These are phyloP conservation scores for Galeopsomyia nigrocyanea DNA, from an alignment of 2,888 invertebrate species.

Conservation along the genomic window DNA sequence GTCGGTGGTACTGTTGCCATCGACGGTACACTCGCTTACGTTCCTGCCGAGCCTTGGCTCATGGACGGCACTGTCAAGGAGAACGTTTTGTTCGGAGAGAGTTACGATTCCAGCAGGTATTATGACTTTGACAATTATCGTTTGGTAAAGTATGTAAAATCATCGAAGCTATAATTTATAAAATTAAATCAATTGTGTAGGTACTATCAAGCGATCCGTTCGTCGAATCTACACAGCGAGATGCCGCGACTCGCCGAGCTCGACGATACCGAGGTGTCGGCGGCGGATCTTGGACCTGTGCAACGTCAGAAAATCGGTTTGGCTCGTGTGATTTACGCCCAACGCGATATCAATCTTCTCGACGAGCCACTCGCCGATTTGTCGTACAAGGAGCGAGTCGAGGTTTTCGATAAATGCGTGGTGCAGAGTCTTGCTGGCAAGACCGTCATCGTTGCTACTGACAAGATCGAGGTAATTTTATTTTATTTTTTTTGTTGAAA, in stretches of 20 bases:
- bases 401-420: slow-evolving; percentile 54
- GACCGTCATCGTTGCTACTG: slow-evolving; percentile 54
- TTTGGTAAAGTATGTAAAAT: too few relatives aligned
- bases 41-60: slow-evolving; percentile 73
- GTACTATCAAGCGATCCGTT: slow-evolving; percentile 70
- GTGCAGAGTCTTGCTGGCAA: slow-evolving; percentile 49
- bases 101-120: slow-evolving; percentile 69
- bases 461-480: slow-evolving; percentile 50
- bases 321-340: slow-evolving; percentile 71
- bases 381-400: slow-evolving; percentile 47
- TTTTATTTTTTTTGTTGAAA: too few relatives aligned
- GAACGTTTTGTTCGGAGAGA: slow-evolving; percentile 74
- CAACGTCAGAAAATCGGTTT: slow-evolving; percentile 71
- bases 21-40: slow-evolving; percentile 70
- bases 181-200: too few relatives aligned
- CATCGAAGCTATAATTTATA: too few relatives aligned
- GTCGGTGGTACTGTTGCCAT: slow-evolving; percentile 66
- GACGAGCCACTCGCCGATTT: slow-evolving; percentile 55
- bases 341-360: slow-evolving; percentile 57
- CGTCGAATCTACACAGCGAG: slow-evolving; percentile 71
- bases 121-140: background rate
- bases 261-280: slow-evolving; percentile 72
- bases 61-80: slow-evolving; percentile 74
- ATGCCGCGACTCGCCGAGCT: slow-evolving; percentile 70
- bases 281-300: slow-evolving; percentile 69